Conservation (phyloP, 2,888 invertebrate genomes). For the Eurytoma californica region DNA sequence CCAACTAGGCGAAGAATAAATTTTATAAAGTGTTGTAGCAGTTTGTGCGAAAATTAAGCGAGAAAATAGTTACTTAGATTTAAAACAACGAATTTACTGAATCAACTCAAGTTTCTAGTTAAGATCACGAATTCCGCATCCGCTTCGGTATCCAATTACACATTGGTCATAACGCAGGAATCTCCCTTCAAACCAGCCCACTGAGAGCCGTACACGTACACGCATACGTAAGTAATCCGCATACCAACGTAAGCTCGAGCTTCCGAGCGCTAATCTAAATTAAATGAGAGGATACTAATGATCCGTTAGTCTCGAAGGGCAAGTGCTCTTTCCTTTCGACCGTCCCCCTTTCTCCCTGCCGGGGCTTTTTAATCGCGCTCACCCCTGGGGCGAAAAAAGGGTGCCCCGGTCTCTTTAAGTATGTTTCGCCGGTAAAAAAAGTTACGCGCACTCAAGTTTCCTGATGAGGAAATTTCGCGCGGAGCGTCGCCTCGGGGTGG, state of each 20-base stretch:
- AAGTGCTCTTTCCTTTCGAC: neutral
- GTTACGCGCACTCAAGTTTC: neutral
- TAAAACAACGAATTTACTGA: too few species aligned
- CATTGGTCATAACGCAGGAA: too few species aligned
- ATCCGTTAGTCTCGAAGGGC: slow-evolving; percentile 65
- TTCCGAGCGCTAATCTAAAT: slow-evolving; percentile 64
- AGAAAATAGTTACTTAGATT: too few species aligned
- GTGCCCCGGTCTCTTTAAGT: neutral
- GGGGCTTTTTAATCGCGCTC: neutral
- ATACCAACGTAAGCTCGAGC: neutral
- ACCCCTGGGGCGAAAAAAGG: neutral
- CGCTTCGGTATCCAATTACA: neutral
- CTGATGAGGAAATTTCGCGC: neutral
- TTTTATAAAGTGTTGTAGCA: too few species aligned
- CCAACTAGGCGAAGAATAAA: too few species aligned
- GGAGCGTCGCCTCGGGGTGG: neutral
- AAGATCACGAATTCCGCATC: neutral
- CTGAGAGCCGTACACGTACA: too few species aligned
- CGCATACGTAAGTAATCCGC: too few species aligned
- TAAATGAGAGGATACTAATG: slow-evolving; percentile 68
- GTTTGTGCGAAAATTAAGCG: too few species aligned
- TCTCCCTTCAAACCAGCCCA: too few species aligned
- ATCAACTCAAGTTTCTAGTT: too few species aligned
- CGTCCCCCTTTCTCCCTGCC: neutral
- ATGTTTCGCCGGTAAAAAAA: slow-evolving; percentile 11